A percentile compares a stretch with the other conserved stretches of the same genome.
Evolutionary conservation across 2,797 vertebrate species (phyloP).

Genomic region (Halcyon badia): DNA sequence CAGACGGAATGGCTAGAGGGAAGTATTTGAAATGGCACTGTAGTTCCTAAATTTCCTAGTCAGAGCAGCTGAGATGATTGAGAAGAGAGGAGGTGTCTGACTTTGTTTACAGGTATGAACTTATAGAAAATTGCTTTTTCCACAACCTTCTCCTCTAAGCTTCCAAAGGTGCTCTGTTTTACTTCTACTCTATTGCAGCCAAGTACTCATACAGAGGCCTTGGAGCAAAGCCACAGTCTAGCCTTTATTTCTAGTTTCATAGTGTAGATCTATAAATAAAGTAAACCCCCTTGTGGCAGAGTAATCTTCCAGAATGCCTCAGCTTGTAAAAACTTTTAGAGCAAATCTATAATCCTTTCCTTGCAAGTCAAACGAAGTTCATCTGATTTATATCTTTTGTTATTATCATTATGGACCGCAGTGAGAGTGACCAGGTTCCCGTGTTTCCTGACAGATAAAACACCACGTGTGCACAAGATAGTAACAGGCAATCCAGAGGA

Average conservation of each 20-base stretch:
- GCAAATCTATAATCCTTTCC: background rate
- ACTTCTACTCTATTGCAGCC: background rate
- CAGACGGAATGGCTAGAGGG: background rate
- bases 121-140: background rate
- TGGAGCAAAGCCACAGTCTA: background rate
- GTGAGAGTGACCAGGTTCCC: background rate
- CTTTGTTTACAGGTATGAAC: background rate
- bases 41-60: background rate
- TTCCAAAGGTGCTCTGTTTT: conserved; percentile 7
- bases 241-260: background rate
- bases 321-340: background rate
- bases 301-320: conserved; percentile 3
- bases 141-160: background rate
- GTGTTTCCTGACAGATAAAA: background rate
- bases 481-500: background rate
- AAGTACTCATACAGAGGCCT: background rate
- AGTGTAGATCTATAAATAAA: background rate
- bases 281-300: background rate
- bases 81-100: background rate
- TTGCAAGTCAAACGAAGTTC: background rate
- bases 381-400: conserved; percentile 2
- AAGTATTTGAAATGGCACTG: background rate
- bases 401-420: background rate
- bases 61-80: background rate
- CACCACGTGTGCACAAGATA: background rate